phyloP scores from a whole-genome alignment of 2,888 invertebrate species.

The Pristionchus maxplancki region DNA sequence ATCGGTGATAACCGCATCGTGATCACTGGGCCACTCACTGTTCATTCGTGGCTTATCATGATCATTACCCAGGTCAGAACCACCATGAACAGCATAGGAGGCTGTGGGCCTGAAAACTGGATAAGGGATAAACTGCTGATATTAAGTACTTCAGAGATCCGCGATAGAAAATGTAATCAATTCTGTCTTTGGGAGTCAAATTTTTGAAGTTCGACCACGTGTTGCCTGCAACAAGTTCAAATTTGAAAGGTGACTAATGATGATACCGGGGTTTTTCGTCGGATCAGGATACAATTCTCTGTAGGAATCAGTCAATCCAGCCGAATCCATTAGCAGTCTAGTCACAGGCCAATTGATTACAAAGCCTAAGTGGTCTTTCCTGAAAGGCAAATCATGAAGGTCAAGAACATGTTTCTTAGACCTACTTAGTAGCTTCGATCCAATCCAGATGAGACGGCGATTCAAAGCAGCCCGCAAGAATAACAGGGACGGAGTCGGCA shows the following conservation, averaged over 20 bases:
- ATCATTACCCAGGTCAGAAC: too few species aligned
- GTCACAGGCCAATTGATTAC: background rate
- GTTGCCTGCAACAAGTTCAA: too few species aligned
- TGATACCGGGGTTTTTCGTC: background rate
- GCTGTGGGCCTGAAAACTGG: too few species aligned
- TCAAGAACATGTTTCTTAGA: background rate
- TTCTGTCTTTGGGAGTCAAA: background rate
- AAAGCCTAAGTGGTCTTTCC: too few species aligned
- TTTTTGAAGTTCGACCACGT: background rate
- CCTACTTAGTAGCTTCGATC: background rate
- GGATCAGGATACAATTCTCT: background rate
- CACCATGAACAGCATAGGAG: too few species aligned
- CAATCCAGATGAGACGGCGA: background rate
- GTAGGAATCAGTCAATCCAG: background rate
- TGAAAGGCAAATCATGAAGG: background rate
- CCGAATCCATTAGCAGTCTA: background rate
- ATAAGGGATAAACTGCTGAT: too few species aligned
- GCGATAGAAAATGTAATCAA: background rate
- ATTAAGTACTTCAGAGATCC: background rate
- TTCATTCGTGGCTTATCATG: too few species aligned
- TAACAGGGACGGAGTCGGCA: background rate
- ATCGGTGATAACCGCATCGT: too few species aligned
- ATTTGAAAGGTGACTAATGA: too few species aligned
- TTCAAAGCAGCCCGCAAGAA: background rate
- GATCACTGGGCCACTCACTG: too few species aligned